These are phyloP conservation scores for Crocodylus rhombifer DNA, from an alignment of 2,797 vertebrate species.

Conservation along the genomic window DNA sequence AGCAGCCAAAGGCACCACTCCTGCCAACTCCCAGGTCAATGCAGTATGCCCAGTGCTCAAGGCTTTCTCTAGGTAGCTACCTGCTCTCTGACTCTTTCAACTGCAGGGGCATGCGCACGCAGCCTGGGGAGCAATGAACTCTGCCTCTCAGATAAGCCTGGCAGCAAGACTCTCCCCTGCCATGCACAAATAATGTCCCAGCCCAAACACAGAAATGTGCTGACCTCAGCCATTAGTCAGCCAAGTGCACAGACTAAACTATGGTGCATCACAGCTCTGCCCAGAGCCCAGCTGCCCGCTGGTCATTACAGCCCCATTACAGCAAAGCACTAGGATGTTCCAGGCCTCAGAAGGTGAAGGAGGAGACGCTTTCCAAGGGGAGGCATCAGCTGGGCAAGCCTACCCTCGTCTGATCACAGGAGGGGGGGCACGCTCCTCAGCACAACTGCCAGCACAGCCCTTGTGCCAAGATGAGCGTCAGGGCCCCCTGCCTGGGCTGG, in stretches of 20 bases:
- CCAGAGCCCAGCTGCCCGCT: neutral
- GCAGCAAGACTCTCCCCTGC: neutral
- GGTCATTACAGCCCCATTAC: accelerated
- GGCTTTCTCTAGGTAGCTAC: neutral
- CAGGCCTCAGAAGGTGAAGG: accelerated
- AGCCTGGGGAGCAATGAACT: neutral
- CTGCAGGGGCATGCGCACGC: constrained; percentile 37
- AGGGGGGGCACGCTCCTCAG: neutral
- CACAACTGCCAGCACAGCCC: accelerated
- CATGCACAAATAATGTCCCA: constrained; percentile 7
- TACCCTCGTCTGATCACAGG: neutral
- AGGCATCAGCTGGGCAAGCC: neutral
- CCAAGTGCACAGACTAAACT: constrained; percentile 14
- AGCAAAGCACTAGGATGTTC: neutral
- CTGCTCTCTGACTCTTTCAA: too few species aligned
- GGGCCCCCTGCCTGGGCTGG: neutral
- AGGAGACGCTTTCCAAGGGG: neutral
- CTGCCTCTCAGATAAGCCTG: neutral
- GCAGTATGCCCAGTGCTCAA: neutral
- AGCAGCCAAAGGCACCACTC: neutral
- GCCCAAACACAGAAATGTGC: constrained; percentile 61
- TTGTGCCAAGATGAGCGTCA: accelerated
- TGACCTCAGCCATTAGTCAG: constrained; percentile 44
- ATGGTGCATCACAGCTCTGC: accelerated
- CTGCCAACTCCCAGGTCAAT: too few species aligned